Percentiles rank a stretch among this genome's conserved stretches.
Conservation (phyloP, 2,113 vertebrate genomes). For the Phalacrocorax aristotelis region DNA sequence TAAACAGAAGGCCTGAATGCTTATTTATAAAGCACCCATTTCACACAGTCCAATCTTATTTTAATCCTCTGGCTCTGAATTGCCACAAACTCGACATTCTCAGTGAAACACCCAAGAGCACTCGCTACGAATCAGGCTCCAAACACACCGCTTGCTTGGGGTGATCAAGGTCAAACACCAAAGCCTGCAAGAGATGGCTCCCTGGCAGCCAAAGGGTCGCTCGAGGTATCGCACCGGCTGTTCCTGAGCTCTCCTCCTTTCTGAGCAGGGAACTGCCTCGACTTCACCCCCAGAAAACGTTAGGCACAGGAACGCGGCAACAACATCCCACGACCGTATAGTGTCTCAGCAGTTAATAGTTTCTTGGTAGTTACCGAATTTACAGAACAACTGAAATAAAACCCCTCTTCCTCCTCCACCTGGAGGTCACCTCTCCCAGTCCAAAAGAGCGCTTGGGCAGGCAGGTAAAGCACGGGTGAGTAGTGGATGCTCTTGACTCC, state of each 20-base stretch:
- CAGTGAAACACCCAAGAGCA: background rate
- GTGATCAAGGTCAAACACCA: background rate
- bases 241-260: background rate
- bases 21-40: background rate
- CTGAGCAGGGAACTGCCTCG: background rate
- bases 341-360: fast-evolving
- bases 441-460: background rate
- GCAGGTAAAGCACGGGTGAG: background rate
- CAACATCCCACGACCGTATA: fast-evolving
- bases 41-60: background rate
- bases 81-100: background rate
- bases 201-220: background rate
- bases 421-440: fast-evolving
- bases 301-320: background rate
- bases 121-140: background rate
- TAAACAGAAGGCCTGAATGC: background rate
- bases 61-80: background rate
- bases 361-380: background rate
- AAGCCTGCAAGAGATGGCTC: background rate
- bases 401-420: background rate
- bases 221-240: background rate
- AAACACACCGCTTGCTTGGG: too few species aligned
- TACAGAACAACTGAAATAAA: background rate
- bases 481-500: background rate
- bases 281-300: background rate